phyloP scores from a whole-genome alignment of 2,888 invertebrate genomes.

The Entomobrya proxima region DNA sequence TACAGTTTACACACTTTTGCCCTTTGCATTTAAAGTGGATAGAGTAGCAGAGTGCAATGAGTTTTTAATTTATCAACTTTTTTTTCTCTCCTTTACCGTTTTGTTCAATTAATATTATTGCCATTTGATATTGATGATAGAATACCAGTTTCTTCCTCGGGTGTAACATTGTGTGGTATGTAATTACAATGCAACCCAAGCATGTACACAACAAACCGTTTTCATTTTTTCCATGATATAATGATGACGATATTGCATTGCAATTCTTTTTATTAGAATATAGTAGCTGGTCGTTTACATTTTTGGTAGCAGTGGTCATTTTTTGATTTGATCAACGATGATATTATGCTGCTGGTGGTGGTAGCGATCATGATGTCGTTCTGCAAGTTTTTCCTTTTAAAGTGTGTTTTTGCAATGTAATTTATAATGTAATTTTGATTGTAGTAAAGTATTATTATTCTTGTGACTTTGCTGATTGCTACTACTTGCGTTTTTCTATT shows the following conservation, averaged over 20 bases:
- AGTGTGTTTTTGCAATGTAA: conserved; percentile 55
- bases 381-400: conserved; percentile 61
- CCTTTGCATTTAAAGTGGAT: conserved; percentile 29
- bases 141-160: conserved; percentile 6
- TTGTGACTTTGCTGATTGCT: conserved; percentile 22
- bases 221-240: conserved; percentile 46
- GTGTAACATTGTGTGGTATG: neutral
- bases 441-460: neutral
- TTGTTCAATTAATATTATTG: conserved; percentile 28
- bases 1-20: conserved; percentile 28
- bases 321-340: neutral
- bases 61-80: conserved; percentile 15
- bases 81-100: conserved; percentile 2
- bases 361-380: conserved; percentile 39
- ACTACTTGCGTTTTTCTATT: neutral
- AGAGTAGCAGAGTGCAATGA: conserved; percentile 10
- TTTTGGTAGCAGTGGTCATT: neutral
- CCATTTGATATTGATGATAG: conserved; percentile 33
- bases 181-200: conserved; percentile 36
- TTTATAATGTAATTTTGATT: conserved; percentile 33
- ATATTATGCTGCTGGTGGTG: neutral
- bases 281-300: neutral
- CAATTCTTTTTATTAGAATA: too few relatives aligned
- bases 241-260: too few relatives aligned
- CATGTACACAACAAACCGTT: neutral